Evolutionary conservation across 2,113 vertebrate species (phyloP).

Genomic region (Pelusios castaneus): DNA sequence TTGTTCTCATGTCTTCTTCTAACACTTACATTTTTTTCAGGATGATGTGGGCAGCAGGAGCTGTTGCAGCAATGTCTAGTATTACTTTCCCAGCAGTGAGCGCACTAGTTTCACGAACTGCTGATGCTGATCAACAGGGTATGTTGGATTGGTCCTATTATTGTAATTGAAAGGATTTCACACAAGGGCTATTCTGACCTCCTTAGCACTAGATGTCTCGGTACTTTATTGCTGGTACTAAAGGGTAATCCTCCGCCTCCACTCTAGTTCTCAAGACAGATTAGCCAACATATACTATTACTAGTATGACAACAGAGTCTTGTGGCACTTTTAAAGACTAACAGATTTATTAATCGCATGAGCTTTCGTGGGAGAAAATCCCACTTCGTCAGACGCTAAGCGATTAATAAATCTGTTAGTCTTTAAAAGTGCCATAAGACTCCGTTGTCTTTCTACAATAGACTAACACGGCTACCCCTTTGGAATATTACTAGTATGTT

Average conservation of each 20-base stretch:
- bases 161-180: not conserved
- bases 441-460: too few relatives aligned
- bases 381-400: too few relatives aligned
- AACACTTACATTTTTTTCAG: constrained; percentile 58
- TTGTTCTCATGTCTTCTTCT: not conserved
- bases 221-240: rapidly evolving
- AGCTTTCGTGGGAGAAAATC: too few relatives aligned
- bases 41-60: constrained; percentile 93
- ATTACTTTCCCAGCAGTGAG: constrained; percentile 90
- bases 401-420: too few relatives aligned
- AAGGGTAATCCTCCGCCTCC: rapidly evolving
- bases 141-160: not conserved
- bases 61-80: constrained; percentile 90
- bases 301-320: too few relatives aligned
- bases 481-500: not conserved
- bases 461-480: too few relatives aligned
- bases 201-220: not conserved
- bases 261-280: not conserved
- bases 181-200: rapidly evolving
- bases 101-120: constrained; percentile 86
- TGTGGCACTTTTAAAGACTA: too few relatives aligned
- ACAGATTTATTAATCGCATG: too few relatives aligned
- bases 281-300: not conserved
- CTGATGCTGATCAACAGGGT: constrained; percentile 91
- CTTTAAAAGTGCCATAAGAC: too few relatives aligned